A percentile compares a stretch with the other conserved stretches of the same genome.
phyloP scores from a whole-genome alignment of 2,797 vertebrate species.

The Peromyscus melanophrys region DNA sequence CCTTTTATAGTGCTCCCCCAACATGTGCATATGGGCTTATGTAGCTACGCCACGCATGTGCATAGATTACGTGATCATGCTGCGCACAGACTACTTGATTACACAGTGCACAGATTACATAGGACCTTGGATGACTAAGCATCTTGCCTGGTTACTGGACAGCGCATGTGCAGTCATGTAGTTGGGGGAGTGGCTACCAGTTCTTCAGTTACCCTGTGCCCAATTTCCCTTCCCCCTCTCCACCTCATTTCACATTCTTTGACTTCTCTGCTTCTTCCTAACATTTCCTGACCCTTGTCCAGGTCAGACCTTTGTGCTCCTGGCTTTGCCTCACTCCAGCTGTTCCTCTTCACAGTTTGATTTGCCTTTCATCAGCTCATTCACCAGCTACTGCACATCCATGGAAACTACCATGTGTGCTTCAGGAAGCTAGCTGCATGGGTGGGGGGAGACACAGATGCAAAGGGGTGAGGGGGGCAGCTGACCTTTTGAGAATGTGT shows the following conservation, averaged over 20 bases:
- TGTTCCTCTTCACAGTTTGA: not conserved
- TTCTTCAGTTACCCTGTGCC: not conserved
- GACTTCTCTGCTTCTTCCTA: not conserved
- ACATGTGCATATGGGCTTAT: too few species aligned
- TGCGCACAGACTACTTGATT: too few species aligned
- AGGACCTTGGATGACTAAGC: too few species aligned
- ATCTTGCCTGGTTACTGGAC: too few species aligned
- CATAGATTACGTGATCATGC: too few species aligned
- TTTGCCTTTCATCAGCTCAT: constrained; percentile 6
- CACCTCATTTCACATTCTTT: not conserved
- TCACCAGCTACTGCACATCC: not conserved
- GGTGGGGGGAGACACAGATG: not conserved
- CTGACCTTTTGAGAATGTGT: constrained; percentile 1
- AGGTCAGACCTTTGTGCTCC: not conserved
- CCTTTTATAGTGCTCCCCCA: too few species aligned
- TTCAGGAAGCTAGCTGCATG: not conserved
- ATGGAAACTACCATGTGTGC: not conserved
- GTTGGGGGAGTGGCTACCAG: too few species aligned
- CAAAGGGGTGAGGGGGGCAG: not conserved
- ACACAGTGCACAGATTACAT: too few species aligned
- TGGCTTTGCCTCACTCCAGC: not conserved
- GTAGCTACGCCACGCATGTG: too few species aligned
- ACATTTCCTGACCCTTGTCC: not conserved
- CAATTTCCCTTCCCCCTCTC: not conserved
- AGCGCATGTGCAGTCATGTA: too few species aligned